phyloP scores from a whole-genome alignment of 2,888 invertebrate genomes.

The Pollenia labialis region DNA sequence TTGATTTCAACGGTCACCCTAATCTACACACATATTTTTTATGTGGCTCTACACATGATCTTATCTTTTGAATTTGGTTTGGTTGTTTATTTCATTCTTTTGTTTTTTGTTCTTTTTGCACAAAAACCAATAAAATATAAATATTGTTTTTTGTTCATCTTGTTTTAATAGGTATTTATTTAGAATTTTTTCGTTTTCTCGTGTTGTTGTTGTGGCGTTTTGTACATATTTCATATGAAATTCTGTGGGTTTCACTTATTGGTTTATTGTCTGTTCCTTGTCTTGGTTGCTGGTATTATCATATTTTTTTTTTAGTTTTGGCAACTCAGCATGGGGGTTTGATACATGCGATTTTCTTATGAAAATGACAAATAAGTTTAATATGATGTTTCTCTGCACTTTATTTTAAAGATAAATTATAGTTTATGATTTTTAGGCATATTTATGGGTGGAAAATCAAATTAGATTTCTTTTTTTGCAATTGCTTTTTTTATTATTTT shows the following conservation, averaged over 20 bases:
- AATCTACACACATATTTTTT: constrained; percentile 15
- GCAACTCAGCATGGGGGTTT: constrained; percentile 65
- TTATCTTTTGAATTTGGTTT: constrained; percentile 47
- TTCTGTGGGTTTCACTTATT: constrained; percentile 66
- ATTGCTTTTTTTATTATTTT: constrained; percentile 37
- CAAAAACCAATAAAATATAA: constrained; percentile 72
- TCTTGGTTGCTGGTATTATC: constrained; percentile 25
- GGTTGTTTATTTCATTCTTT: neutral
- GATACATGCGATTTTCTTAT: constrained; percentile 65
- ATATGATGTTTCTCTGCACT: constrained; percentile 23
- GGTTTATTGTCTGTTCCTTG: constrained; percentile 17
- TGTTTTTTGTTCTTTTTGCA: constrained; percentile 41
- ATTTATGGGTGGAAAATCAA: constrained; percentile 3
- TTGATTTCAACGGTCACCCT: too few relatives aligned
- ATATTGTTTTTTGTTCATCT: constrained; percentile 58
- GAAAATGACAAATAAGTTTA: constrained; percentile 72
- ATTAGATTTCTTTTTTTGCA: constrained; percentile 43
- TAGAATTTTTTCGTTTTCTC: constrained; percentile 26
- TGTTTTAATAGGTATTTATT: constrained; percentile 62
- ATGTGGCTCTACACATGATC: constrained; percentile 37
- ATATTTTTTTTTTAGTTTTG: constrained; percentile 1
- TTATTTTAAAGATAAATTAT: constrained; percentile 52
- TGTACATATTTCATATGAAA: constrained; percentile 56
- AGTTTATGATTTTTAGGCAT: constrained; percentile 22
- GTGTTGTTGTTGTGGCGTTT: constrained; percentile 49